These are phyloP conservation scores for Megalops atlanticus DNA, from an alignment of 2,113 vertebrate genomes.

Conservation along the genomic window DNA sequence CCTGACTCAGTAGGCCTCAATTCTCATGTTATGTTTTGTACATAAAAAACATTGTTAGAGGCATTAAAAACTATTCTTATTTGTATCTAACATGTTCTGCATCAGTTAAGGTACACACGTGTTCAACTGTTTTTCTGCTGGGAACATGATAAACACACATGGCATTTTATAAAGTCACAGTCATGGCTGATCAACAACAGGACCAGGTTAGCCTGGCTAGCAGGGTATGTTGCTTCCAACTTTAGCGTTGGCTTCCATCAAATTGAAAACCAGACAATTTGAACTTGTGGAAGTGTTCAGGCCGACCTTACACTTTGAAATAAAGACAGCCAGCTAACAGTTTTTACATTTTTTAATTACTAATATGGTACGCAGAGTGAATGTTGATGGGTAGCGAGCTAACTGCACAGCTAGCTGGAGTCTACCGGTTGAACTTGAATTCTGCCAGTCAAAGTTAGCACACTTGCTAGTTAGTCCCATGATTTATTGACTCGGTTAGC, in stretches of 20 bases:
- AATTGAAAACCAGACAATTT: background rate
- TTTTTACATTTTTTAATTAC: background rate
- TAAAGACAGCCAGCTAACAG: background rate
- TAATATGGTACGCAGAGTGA: background rate
- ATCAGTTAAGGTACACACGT: background rate
- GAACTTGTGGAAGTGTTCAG: background rate
- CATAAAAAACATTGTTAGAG: background rate
- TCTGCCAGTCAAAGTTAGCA: background rate
- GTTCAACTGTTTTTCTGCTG: background rate
- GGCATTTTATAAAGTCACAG: background rate
- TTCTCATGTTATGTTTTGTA: slow-evolving; percentile 5
- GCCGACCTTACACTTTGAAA: background rate
- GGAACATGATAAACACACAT: background rate
- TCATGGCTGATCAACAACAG: background rate
- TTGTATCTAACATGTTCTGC: background rate
- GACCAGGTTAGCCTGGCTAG: slow-evolving; percentile 8
- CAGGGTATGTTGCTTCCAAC: background rate
- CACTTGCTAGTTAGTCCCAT: background rate
- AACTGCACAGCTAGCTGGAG: too few species aligned
- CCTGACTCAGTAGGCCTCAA: slow-evolving; percentile 20
- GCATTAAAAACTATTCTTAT: background rate
- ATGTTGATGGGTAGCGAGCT: background rate
- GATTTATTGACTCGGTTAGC: too few species aligned
- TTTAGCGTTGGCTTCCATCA: background rate
- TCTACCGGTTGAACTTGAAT: slow-evolving; percentile 5